Percentiles rank a stretch among this genome's conserved stretches.
phyloP scores from a whole-genome alignment of 2,888 invertebrate species.

The Cryptocheilus praepositus region DNA sequence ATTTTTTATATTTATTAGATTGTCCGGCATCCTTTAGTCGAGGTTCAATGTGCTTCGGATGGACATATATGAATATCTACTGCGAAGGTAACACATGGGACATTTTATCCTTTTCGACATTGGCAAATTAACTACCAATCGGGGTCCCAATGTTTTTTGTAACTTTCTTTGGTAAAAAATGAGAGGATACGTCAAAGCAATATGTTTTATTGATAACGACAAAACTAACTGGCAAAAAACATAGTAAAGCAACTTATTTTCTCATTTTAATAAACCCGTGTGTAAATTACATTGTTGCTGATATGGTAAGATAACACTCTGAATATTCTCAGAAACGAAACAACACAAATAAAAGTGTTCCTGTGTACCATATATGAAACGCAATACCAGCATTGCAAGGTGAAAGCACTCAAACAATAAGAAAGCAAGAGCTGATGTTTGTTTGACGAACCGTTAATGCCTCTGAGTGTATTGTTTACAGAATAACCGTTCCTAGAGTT shows the following conservation, averaged over 20 bases:
- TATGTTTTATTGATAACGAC: too few relatives aligned
- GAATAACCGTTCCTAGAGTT: slow-evolving; percentile 52
- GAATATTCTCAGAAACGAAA: too few relatives aligned
- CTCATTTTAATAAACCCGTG: too few relatives aligned
- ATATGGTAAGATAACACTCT: too few relatives aligned
- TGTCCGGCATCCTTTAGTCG: slow-evolving; percentile 67
- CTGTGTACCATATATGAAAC: not conserved
- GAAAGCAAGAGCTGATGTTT: slow-evolving; percentile 62
- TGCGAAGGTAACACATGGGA: slow-evolving; percentile 57
- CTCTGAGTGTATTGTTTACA: slow-evolving; percentile 63
- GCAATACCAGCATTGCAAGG: slow-evolving; percentile 6
- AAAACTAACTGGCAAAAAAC: too few relatives aligned
- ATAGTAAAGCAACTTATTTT: too few relatives aligned
- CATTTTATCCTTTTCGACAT: slow-evolving; percentile 56
- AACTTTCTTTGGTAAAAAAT: too few relatives aligned
- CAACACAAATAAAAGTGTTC: too few relatives aligned
- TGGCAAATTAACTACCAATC: too few relatives aligned
- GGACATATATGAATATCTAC: slow-evolving; percentile 66
- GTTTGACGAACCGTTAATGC: slow-evolving; percentile 68
- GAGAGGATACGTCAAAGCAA: too few relatives aligned
- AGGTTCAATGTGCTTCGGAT: slow-evolving; percentile 65
- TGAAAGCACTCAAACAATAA: slow-evolving; percentile 51
- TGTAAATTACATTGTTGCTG: too few relatives aligned
- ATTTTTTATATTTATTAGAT: slow-evolving; percentile 75
- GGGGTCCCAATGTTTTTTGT: too few relatives aligned